These are phyloP conservation scores for Spodoptera exigua DNA, from an alignment of 2,888 invertebrate species.

Conservation along the genomic window DNA sequence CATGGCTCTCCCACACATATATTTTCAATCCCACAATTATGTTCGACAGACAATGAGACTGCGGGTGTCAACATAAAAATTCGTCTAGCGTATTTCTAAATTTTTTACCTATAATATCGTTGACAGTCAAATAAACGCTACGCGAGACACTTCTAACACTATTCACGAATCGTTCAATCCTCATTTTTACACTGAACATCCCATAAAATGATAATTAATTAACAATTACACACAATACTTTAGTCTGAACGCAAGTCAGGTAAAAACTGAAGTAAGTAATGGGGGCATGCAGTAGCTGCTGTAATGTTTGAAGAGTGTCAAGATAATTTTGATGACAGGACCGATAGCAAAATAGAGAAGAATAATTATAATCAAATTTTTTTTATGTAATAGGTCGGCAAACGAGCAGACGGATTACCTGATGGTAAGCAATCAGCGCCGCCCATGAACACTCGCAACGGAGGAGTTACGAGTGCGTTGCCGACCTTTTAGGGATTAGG, in stretches of 20 bases:
- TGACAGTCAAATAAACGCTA: slow-evolving; percentile 49
- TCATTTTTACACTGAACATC: slow-evolving; percentile 28
- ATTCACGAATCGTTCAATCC: slow-evolving; percentile 35
- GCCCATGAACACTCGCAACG: too few relatives aligned
- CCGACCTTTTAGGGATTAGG: too few relatives aligned
- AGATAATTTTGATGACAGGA: slow-evolving; percentile 56
- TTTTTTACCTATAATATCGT: slow-evolving; percentile 52
- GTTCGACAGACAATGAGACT: too few relatives aligned
- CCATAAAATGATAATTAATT: background rate
- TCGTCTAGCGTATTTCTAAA: background rate
- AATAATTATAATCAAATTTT: too few relatives aligned
- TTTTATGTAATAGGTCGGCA: too few relatives aligned
- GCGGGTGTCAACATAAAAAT: too few relatives aligned
- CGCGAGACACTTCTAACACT: slow-evolving; percentile 44
- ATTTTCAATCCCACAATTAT: too few relatives aligned
- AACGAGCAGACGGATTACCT: too few relatives aligned
- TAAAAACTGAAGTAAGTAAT: slow-evolving; percentile 32
- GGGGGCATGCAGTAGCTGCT: slow-evolving; percentile 8
- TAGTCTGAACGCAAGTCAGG: slow-evolving; percentile 1
- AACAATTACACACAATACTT: background rate
- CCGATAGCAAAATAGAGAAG: slow-evolving; percentile 20
- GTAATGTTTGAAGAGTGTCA: slow-evolving; percentile 41
- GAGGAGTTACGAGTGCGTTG: too few relatives aligned
- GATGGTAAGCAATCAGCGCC: too few relatives aligned
- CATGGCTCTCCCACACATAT: too few relatives aligned